Evolutionary conservation across 2,113 vertebrate species (phyloP).

Genomic region (Pteronura brasiliensis): DNA sequence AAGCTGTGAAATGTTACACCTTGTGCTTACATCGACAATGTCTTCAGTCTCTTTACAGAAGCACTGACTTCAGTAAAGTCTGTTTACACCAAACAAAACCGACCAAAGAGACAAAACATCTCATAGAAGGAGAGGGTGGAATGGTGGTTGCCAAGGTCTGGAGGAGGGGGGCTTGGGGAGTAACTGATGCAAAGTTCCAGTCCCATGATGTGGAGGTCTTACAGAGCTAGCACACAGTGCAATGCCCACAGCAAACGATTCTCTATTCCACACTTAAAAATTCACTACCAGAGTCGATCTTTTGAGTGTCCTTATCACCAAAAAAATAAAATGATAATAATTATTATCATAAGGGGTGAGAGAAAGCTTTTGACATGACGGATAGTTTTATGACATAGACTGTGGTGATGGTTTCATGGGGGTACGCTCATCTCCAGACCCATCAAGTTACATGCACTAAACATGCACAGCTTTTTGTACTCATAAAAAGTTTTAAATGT

Average conservation of each 20-base stretch:
- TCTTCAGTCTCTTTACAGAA: neutral
- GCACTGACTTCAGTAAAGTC: neutral
- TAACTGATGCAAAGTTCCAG: neutral
- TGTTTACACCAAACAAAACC: neutral
- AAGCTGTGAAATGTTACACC: neutral
- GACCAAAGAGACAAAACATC: neutral
- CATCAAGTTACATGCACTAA: neutral
- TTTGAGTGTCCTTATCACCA: neutral
- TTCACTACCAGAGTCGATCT: neutral
- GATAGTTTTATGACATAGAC: neutral
- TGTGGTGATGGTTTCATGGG: neutral
- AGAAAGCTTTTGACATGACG: neutral
- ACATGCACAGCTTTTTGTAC: neutral
- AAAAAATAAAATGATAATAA: neutral
- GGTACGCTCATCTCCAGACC: neutral
- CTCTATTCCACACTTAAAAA: neutral
- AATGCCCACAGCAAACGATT: neutral
- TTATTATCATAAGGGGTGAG: neutral
- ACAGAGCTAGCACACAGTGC: too few species aligned
- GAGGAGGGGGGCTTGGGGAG: neutral
- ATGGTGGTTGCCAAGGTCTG: neutral
- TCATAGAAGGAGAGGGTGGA: neutral
- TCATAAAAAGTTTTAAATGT: neutral
- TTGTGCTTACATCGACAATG: fast-evolving
- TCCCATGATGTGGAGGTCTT: neutral